Evolutionary conservation across 1,140 invertebrate genomes (phyloP), one percentile per base, ranked within the genome.

Genomic region (Thaumetopoea pityocampa): DNA sequence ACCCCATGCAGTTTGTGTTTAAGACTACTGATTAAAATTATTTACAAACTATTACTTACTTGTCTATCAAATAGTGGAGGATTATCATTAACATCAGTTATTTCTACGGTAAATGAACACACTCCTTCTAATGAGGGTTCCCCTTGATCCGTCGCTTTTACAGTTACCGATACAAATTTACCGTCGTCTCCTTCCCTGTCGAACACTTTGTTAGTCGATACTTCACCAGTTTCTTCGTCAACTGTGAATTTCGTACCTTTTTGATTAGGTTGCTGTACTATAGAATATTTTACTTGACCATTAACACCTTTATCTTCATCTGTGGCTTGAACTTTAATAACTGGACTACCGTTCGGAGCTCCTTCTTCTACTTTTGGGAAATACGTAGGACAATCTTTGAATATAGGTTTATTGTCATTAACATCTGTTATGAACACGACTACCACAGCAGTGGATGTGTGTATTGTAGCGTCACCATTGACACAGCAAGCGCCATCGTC

Each of bases 351-450:
- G 66, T 96, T 97, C 0, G 94, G 92, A 4, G 95, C 94, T 0
- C 95, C 95, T 85, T 97, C 96, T 78, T 96, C 93, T 0, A 97
- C 95, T 85, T 96, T 96, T 0, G 96, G 95, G 65, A 92, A 93
- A 69, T 98, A 98, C 3, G 92, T 95, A 0, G 90, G 90, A 71
- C 96, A 98, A 50, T 97, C 95, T 73, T 96, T 94, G 64, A 98
- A 98, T 14, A 96, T 91, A 0, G 96, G 96, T 62, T 97, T 97
- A 67, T 97, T 97, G 55, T 98, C 96, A 68, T 98, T 98, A 0
- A 98, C 96, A 67, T 98, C 96, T 0, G 96, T 98, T 26, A 98
- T 97, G 62, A 97, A 97, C 0, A 98, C 96, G 1, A 98, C 96
- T 1, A 98, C 96, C 0, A 98, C 94, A n/a, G 96, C 96, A 0